These are phyloP conservation scores for Drosophila repletoides DNA, from an alignment of 1,140 invertebrate species.

Conservation along the genomic window DNA sequence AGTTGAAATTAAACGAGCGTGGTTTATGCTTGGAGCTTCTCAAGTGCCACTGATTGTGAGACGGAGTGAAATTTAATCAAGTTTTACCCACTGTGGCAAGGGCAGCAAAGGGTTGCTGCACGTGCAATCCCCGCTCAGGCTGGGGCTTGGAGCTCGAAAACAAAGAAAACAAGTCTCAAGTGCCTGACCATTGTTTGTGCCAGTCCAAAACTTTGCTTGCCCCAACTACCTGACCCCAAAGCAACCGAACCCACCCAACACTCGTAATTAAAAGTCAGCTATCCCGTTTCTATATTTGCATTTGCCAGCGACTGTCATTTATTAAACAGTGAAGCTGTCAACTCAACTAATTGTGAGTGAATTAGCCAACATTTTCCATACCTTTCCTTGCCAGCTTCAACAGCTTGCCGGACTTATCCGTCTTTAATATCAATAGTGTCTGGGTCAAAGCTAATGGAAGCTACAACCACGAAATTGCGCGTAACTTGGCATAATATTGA, in stretches of 20 bases:
- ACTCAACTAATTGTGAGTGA: slow-evolving; percentile 6
- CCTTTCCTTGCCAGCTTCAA: too few species aligned
- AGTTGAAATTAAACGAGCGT: slow-evolving; percentile 79
- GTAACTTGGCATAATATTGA: slow-evolving; percentile 75
- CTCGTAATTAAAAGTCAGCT: slow-evolving; percentile 44
- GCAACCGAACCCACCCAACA: slow-evolving; percentile 8
- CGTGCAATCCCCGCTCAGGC: background rate
- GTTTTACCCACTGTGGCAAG: slow-evolving; percentile 42
- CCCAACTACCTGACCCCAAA: background rate
- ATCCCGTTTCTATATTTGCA: slow-evolving; percentile 27
- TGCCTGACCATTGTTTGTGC: slow-evolving; percentile 66
- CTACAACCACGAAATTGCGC: slow-evolving; percentile 69
- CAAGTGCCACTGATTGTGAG: slow-evolving; percentile 44
- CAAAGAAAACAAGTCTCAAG: slow-evolving; percentile 78
- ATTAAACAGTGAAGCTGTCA: slow-evolving; percentile 3
- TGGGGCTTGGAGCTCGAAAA: slow-evolving; percentile 37
- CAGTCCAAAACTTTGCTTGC: slow-evolving; percentile 51
- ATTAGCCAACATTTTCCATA: slow-evolving; percentile 9
- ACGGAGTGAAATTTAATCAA: slow-evolving; percentile 75
- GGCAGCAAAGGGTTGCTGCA: slow-evolving; percentile 45
- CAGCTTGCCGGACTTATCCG: background rate
- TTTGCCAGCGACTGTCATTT: slow-evolving; percentile 5
- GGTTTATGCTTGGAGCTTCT: slow-evolving; percentile 62
- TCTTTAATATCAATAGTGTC: slow-evolving; percentile 16
- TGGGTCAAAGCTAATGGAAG: slow-evolving; percentile 58